Conservation (phyloP, 2,888 invertebrate species). For the Oscheius sp. region DNA sequence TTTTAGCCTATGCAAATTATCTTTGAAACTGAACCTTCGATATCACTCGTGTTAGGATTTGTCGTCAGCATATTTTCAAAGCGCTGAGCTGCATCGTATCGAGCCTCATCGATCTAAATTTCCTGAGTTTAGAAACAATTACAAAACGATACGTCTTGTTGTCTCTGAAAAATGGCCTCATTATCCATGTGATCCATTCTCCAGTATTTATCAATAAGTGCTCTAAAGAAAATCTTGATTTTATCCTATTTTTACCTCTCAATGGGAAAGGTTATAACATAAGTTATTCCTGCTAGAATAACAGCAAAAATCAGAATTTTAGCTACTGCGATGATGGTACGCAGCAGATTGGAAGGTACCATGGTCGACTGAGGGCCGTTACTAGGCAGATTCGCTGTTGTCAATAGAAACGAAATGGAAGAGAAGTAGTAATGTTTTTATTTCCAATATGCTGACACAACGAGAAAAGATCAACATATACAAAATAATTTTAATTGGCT, state of each 20-base stretch:
- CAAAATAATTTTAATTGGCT: not conserved
- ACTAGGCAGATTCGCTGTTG: not conserved
- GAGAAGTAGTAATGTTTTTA: no score
- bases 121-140: not conserved
- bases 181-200: conserved; percentile 15
- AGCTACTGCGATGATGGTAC: not conserved
- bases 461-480: not conserved
- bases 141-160: not conserved
- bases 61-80: not conserved
- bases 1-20: not conserved
- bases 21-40: not conserved
- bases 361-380: not conserved
- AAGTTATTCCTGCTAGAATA: not conserved
- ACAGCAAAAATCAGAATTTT: not conserved
- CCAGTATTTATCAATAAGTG: conserved; percentile 1
- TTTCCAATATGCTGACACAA: no score
- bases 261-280: not conserved
- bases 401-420: no score
- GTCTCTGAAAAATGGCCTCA: not conserved
- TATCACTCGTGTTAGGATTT: not conserved
- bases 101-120: conserved; percentile 11
- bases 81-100: not conserved
- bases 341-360: not conserved
- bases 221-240: not conserved
- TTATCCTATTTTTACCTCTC: not conserved